Conservation (phyloP, 2,113 vertebrate species). For the Amia ocellicauda region DNA sequence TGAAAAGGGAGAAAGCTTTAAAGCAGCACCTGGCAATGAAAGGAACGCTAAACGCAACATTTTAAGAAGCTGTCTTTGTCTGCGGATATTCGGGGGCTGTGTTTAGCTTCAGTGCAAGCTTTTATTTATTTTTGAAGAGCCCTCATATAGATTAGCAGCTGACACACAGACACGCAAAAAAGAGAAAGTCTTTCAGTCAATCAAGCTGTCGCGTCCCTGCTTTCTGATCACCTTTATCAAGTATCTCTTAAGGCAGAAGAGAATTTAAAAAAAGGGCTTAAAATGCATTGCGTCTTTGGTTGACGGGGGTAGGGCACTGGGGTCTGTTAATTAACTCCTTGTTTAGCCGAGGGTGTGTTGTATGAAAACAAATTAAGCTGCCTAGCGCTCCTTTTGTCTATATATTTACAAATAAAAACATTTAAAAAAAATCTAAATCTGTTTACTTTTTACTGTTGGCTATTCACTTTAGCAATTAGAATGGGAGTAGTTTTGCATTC, state of each 20-base stretch:
- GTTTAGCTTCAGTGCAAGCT: slow-evolving; percentile 1
- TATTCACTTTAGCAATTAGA: no score
- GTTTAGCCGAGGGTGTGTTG: not conserved
- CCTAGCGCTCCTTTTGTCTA: no score
- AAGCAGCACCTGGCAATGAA: not conserved
- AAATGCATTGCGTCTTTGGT: not conserved
- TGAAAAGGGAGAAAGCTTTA: not conserved
- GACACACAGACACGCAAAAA: slow-evolving; percentile 12
- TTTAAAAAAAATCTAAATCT: no score
- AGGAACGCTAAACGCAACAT: not conserved
- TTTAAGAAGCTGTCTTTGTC: slow-evolving; percentile 6
- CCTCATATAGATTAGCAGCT: slow-evolving; percentile 12
- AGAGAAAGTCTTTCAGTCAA: slow-evolving; percentile 16
- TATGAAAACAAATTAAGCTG: no score
- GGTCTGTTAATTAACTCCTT: not conserved
- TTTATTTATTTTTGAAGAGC: slow-evolving; percentile 7
- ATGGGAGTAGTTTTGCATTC: no score
- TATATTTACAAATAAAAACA: no score
- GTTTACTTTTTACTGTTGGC: no score
- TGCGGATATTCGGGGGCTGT: not conserved
- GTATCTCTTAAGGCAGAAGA: not conserved
- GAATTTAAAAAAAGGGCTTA: not conserved
- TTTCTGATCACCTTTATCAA: slow-evolving; percentile 9
- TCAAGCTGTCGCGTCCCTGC: not conserved
- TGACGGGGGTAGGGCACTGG: not conserved